Evolutionary conservation across 2,888 invertebrate species (phyloP), one percentile per base, ranked within the genome.

Genomic region (Monopis laevigella): DNA sequence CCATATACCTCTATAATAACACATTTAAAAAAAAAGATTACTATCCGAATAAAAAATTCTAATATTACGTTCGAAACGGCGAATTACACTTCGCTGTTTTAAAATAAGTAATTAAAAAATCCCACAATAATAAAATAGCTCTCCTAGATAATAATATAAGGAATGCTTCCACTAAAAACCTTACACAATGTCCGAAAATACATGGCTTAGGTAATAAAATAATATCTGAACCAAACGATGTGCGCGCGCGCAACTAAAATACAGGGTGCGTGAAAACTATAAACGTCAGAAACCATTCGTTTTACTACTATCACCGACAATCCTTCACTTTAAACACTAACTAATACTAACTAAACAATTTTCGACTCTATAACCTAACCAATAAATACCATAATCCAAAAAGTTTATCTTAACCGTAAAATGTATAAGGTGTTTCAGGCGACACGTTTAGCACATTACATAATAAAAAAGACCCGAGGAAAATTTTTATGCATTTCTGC

Each of bases 181-280:
- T 7, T 17, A 21, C 7, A 36, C 36, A 36, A 6, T 16, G 5
- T 3, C 21, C 36, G 21, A 21, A 36, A 36, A 36, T 36, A 36
- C 17, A 16, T 30, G 3, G 13, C 36, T 12, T 8, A 36, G 34
- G 36, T 21, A 36, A 36, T 36, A 36, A 36, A 36, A 36, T 8
- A 36, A 36, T 36, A 36, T 21, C 10, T 17, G 12, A 19, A 21
- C 36, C 12, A 6, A 12, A n/a, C 12, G 11, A 10, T 12, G 36
- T 11, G 7, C 6, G 29, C 29, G 5, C 5, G 6, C 59, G 57
- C 56, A 49, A 52, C 52, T 59, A 55, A 65, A 59, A 64, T 64
- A 62, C 56, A 56, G 63, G 56, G 65, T 60, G 65, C 53, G 62
- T 62, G 55, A 58, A 65, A 60, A 56, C 52, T 50, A 61, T 63